These are phyloP conservation scores for Eupeodes latifasciatus DNA, from an alignment of 2,888 invertebrate genomes.

Conservation along the genomic window DNA sequence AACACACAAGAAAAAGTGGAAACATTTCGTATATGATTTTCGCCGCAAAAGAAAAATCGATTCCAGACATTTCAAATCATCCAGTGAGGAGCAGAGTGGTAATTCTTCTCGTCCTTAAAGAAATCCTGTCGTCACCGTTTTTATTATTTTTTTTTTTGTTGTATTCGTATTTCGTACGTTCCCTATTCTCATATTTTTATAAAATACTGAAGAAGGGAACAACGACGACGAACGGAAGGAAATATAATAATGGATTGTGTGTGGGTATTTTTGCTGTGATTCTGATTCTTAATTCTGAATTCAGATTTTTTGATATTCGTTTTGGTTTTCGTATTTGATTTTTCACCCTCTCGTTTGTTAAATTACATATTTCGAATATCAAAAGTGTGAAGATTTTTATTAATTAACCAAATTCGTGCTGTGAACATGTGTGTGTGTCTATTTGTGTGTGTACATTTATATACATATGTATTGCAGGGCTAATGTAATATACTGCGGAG, in stretches of 20 bases:
- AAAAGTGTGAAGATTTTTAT: conserved; percentile 48
- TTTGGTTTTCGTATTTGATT: conserved; percentile 26
- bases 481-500: conserved; percentile 55
- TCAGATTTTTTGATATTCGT: conserved; percentile 7
- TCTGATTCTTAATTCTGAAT: conserved; percentile 28
- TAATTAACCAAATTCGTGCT: conserved; percentile 38
- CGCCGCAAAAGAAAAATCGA: conserved; percentile 75
- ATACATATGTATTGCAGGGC: conserved; percentile 57
- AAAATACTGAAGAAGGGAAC: conserved; percentile 37
- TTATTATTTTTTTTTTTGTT: conserved; percentile 45
- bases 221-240: conserved; percentile 38
- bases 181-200: conserved; percentile 28
- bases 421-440: conserved; percentile 32
- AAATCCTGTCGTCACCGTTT: conserved; percentile 65
- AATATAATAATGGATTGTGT: conserved; percentile 52
- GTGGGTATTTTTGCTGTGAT: conserved; percentile 67
- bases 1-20: conserved; percentile 6
- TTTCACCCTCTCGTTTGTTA: conserved; percentile 54
- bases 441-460: conserved; percentile 39
- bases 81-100: conserved; percentile 57
- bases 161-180: conserved; percentile 14
- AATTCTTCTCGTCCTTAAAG: conserved; percentile 62
- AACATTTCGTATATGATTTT: conserved; percentile 50
- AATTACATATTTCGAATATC: conserved; percentile 29
- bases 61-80: conserved; percentile 73